Evolutionary conservation across 1,140 invertebrate genomes (phyloP), one percentile per base, ranked within the genome.

Genomic region (Cotesia chilonis): DNA sequence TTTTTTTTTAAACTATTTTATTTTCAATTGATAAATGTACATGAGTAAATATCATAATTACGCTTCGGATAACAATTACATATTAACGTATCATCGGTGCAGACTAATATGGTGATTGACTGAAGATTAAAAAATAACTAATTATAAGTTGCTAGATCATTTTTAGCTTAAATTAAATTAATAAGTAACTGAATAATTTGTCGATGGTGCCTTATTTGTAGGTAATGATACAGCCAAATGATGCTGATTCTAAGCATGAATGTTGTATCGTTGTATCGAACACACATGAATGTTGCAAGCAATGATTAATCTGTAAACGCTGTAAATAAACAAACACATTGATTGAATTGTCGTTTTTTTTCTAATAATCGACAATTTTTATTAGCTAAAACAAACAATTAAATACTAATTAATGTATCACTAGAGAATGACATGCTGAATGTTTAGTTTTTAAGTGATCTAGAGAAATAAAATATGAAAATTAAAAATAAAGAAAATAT

Each of bases 161-260:
- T 76, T 72, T 78, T 78, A 76, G 76, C 75, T 80, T 51, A 65
- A 38, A 47, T 47, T 47, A 47, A 47, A 47, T 47, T 47, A 65
- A 63, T 20, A 36, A 69, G 76, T 79, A 78, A 79, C 76, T 76
- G 79, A 76, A 78, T 85, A 85, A 86, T 86, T 87, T 85, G 85
- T 87, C 84, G 81, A 86, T 83, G 86, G 85, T 87, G 86, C 86
- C 86, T 87, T 87, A 86, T 84, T 84, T 81, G 78, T 83, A 83
- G 79, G 79, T 76, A 78, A 78, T 72, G 75, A 70, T 71, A 72
- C 70, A 78, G 71, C 75, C 75, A 75, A 75, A 76, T 68, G 28
- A 75, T 69, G 78, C 54, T 68, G 41, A 63, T 63, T 73, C 65
- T 72, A 75, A 72, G 73, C 71, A 70, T 74, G 76, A 78, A 75